A percentile compares a stretch with the other conserved stretches of the same genome.
These are phyloP conservation scores for Delichon dasypus DNA, from an alignment of 2,797 vertebrate species.

Conservation along the genomic window DNA sequence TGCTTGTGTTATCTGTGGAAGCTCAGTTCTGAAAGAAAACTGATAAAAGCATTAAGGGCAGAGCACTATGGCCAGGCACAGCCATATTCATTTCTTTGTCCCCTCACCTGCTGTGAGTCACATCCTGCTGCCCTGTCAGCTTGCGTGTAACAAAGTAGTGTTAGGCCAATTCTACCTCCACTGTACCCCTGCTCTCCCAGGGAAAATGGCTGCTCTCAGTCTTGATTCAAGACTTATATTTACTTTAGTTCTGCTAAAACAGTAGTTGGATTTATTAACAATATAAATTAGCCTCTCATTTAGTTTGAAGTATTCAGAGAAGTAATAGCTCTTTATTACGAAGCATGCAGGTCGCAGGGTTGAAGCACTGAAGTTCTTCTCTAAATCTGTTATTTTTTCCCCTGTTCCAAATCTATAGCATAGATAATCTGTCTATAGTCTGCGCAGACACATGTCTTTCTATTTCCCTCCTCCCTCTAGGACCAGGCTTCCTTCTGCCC, in stretches of 20 bases:
- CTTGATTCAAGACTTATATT: rapidly evolving
- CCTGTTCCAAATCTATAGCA: rapidly evolving
- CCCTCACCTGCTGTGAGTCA: rapidly evolving
- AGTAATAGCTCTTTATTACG: not conserved
- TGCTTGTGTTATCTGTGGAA: not conserved
- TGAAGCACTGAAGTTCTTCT: not conserved
- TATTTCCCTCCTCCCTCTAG: not conserved
- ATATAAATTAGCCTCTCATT: not conserved
- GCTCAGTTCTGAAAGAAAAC: not conserved
- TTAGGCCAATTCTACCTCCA: rapidly evolving
- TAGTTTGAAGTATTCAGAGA: not conserved
- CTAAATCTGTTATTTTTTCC: not conserved
- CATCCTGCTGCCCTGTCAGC: not conserved
- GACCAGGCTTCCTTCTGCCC: not conserved
- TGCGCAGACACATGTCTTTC: not conserved
- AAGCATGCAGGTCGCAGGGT: not conserved
- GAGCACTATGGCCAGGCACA: rapidly evolving
- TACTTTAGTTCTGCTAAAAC: not conserved
- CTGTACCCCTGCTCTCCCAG: rapidly evolving
- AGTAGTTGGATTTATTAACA: not conserved
- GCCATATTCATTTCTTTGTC: rapidly evolving
- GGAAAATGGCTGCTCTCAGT: not conserved
- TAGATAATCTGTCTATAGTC: not conserved
- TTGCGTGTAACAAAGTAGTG: rapidly evolving
- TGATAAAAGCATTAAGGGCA: not conserved